These are phyloP conservation scores for Mactra quadrangularis DNA, from an alignment of 1,140 invertebrate species.

Conservation along the genomic window DNA sequence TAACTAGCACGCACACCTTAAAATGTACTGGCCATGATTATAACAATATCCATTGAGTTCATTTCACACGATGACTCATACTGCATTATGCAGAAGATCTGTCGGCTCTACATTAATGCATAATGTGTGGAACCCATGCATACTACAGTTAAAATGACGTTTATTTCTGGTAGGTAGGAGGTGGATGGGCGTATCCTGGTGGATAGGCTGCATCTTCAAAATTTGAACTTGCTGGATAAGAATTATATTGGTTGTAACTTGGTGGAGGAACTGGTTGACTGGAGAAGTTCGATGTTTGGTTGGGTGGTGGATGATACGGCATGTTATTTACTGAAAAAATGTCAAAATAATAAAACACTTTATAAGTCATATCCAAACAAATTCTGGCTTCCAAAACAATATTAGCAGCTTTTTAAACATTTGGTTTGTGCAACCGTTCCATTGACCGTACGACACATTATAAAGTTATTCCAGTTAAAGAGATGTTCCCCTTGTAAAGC, in stretches of 20 bases:
- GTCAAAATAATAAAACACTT: neutral
- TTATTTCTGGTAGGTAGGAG: conserved; percentile 19
- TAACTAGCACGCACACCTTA: too few relatives aligned
- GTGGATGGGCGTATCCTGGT: conserved; percentile 12
- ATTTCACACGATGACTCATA: too few relatives aligned
- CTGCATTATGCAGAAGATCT: too few relatives aligned
- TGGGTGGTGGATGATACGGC: neutral
- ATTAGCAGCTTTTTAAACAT: neutral
- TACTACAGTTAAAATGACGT: too few relatives aligned
- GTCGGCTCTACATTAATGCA: too few relatives aligned
- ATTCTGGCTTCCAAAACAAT: neutral
- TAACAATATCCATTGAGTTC: too few relatives aligned
- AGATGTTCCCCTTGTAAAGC: too few relatives aligned
- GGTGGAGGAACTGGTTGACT: neutral
- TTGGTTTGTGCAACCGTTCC: neutral
- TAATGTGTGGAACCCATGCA: too few relatives aligned
- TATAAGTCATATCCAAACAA: neutral
- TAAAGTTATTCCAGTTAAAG: too few relatives aligned
- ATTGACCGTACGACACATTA: neutral
- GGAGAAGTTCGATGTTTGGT: neutral
- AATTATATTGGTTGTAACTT: neutral
- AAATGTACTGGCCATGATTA: too few relatives aligned
- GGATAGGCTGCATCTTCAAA: conserved; percentile 21
- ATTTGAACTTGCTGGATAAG: neutral
- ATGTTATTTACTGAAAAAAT: neutral